Evolutionary conservation across 2,797 vertebrate species (phyloP).

Genomic region (Sebastes elongatus): DNA sequence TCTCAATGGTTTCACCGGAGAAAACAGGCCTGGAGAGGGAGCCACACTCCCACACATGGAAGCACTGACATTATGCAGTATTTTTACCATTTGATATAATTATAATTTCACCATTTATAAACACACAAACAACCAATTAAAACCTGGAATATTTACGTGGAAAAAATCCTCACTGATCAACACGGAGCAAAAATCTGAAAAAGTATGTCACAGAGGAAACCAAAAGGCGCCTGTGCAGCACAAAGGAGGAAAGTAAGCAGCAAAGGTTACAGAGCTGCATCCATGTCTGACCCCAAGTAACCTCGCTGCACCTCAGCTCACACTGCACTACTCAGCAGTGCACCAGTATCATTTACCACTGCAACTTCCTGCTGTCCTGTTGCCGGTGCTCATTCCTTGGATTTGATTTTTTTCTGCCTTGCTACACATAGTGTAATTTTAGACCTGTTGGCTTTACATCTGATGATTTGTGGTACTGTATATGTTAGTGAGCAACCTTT

Average conservation of each 20-base stretch:
- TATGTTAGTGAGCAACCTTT: not conserved
- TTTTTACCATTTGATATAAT: not conserved
- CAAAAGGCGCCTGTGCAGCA: not conserved
- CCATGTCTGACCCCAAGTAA: conserved; percentile 7
- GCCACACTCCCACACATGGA: conserved; percentile 3
- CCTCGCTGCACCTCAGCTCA: conserved; percentile 12
- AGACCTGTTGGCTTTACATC: not conserved
- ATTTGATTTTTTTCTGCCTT: not conserved
- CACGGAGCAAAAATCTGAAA: not conserved
- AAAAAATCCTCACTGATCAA: not conserved
- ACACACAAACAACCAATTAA: not conserved
- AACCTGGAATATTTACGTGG: not conserved
- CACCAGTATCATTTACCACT: conserved; percentile 47
- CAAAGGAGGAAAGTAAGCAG: not conserved
- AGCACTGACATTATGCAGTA: not conserved
- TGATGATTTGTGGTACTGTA: not conserved
- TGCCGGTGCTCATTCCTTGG: not conserved
- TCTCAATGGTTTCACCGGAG: not conserved
- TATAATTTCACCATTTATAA: not conserved
- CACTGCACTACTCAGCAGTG: conserved; percentile 30
- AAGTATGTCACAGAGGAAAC: not conserved
- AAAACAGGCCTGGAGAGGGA: conserved; percentile 20
- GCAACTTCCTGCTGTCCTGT: conserved; percentile 30
- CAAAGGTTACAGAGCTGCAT: not conserved
- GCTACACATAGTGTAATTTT: not conserved